Conservation (phyloP, 2,797 vertebrate species). For the Myotis pilosus region DNA sequence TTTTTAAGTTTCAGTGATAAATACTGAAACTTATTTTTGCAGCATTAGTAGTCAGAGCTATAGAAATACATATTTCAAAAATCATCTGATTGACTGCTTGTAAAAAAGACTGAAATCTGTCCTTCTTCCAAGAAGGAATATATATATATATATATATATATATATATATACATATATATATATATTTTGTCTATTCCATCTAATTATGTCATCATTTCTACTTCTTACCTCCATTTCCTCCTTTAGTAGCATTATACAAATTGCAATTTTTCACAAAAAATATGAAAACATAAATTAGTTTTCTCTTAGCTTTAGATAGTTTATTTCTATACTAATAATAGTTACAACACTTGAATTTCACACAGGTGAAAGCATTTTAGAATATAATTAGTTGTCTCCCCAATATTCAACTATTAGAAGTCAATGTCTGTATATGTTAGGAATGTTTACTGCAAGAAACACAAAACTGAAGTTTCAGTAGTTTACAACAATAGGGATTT, state of each 20-base stretch:
- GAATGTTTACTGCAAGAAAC: not conserved
- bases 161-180: too few species aligned
- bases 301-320: not conserved
- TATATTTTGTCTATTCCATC: not conserved
- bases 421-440: not conserved
- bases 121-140: not conserved
- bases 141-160: too few species aligned
- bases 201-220: not conserved
- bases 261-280: not conserved
- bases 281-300: not conserved
- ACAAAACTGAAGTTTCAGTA: not conserved
- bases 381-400: not conserved
- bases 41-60: not conserved
- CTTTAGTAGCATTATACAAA: not conserved
- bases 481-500: not conserved
- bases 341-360: not conserved
- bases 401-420: not conserved
- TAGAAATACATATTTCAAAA: slow-evolving; percentile 8
- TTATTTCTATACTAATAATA: not conserved
- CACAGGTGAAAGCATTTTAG: not conserved
- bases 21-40: not conserved
- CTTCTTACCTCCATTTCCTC: not conserved
- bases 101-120: not conserved
- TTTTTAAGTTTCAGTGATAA: not conserved
- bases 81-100: not conserved